Base-by-base conservation (phyloP, 2,113 vertebrate genomes). In the Mirza zaza region DNA sequence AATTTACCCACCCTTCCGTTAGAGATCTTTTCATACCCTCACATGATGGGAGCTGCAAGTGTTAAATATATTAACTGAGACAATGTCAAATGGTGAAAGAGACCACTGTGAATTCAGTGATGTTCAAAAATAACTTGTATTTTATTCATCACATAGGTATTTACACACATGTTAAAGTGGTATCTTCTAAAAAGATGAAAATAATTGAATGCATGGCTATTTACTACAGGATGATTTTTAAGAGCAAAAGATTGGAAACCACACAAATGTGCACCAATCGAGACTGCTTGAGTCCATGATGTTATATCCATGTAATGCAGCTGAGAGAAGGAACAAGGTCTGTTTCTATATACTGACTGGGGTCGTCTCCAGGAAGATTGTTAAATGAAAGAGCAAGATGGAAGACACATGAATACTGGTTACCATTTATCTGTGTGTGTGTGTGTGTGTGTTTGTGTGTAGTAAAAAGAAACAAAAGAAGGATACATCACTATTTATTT, bases 111-210 rank as follows among this genome's bases (percentile, higher is more conserved):
- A 86, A 77, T 70, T 92, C 63, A 73, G 48, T 59, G 55, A 61
- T 50, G 27, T 85, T 94, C 55, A 59, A 92, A 61, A 92, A 76
- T 85, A 68, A 90, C 20, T 71, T 50, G 32, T 68, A 34, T 39
- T 90, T 86, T 52, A 82, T 93, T 92, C 13, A 71, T 82, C 32
- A 90, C 48, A 75, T 18, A 90, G 50, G 36, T 27, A 92, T 82
- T 91, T 85, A 55, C 18, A 76, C 75, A 59, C 3, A 55, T 59
- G 67, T 71, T 17, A 87, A 90, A 85, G 48, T n/a, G 8, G 29
- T 65, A 77, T 23, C 9, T 32, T 8, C 17, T 87, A 29, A 77
- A 57, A 79, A 93, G 34, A 77, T 77, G 45, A 65, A 93, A 90
- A 92, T 70, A 77, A 36, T 50, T 92, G n/a, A 34, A 86, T 86